phyloP scores from a whole-genome alignment of 2,797 vertebrate genomes.

The Xenops minutus region DNA sequence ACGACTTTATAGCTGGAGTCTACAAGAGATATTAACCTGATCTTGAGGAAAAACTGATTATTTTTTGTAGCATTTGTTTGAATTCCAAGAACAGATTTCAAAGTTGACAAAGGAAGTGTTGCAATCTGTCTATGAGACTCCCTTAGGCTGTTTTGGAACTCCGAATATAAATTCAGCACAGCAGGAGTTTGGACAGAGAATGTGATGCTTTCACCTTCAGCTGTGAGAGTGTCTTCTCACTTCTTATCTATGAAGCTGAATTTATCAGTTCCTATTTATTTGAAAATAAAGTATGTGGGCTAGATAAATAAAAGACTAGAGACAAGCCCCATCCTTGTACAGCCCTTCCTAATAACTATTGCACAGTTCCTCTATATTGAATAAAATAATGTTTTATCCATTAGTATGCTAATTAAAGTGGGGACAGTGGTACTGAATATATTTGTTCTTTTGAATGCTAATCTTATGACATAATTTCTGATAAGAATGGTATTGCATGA shows the following conservation, averaged over 20 bases:
- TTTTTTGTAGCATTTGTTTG: neutral
- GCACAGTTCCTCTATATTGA: neutral
- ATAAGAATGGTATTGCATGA: neutral
- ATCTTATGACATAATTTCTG: neutral
- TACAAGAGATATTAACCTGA: neutral
- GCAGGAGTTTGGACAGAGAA: conserved; percentile 33
- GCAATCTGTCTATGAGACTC: neutral
- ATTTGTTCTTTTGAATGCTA: neutral
- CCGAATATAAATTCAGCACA: neutral
- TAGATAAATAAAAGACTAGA: neutral
- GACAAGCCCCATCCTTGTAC: neutral
- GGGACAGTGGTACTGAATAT: neutral
- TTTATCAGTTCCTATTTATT: conserved; percentile 30
- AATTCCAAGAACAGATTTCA: neutral
- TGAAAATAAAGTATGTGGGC: neutral
- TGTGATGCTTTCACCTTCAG: conserved; percentile 61
- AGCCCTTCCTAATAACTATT: neutral
- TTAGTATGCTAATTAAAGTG: neutral
- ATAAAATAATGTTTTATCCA: neutral
- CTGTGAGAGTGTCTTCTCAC: conserved; percentile 49
- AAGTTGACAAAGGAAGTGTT: neutral
- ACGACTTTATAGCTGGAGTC: neutral
- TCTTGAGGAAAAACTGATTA: neutral
- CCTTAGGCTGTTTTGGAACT: neutral
- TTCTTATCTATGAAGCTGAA: conserved; percentile 22